These are phyloP conservation scores for Rostratula benghalensis DNA, from an alignment of 2,113 vertebrate genomes.

Conservation along the genomic window DNA sequence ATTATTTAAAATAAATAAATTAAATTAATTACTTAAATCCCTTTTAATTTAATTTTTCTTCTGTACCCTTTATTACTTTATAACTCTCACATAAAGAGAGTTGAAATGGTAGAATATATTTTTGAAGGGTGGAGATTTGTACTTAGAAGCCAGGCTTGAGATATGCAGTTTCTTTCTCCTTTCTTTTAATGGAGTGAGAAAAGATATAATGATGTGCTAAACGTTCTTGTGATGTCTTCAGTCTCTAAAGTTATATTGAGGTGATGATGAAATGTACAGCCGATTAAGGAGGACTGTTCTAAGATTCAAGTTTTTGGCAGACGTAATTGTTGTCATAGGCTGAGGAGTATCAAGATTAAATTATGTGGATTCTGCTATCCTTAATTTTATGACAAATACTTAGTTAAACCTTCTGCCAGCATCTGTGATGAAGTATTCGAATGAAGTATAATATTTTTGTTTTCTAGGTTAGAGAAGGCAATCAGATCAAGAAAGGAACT, in stretches of 20 bases:
- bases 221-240: not conserved
- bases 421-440: not conserved
- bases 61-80: not conserved
- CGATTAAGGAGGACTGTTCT: not conserved
- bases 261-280: not conserved
- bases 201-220: constrained; percentile 23
- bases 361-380: not conserved
- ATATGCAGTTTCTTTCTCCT: constrained; percentile 4
- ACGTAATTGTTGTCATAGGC: not conserved
- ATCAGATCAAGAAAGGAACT: not conserved
- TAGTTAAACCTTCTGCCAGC: not conserved
- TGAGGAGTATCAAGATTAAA: not conserved
- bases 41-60: constrained; percentile 42
- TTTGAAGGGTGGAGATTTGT: constrained; percentile 1
- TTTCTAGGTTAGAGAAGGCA: not conserved
- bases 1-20: no score
- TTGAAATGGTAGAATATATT: not conserved
- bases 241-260: not conserved
- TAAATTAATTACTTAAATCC: not conserved
- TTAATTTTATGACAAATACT: not conserved
- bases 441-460: not conserved
- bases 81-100: constrained; percentile 17
- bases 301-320: not conserved
- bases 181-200: constrained; percentile 7
- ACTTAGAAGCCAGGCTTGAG: constrained; percentile 11